Conservation (phyloP, 2,113 vertebrate species). For the Periophthalmodon schlosseri region DNA sequence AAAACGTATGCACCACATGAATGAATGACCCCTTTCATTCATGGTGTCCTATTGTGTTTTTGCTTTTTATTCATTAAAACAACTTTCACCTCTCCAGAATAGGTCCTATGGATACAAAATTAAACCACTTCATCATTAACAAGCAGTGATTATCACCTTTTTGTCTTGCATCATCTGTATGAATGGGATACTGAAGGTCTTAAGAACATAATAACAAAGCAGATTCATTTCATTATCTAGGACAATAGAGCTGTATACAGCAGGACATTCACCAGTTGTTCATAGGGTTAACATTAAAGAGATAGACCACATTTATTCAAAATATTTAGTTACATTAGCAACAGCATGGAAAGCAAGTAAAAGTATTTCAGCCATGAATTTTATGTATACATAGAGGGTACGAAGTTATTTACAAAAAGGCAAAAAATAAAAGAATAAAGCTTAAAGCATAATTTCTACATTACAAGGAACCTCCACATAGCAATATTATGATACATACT, state of each 20-base stretch:
- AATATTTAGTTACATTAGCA: neutral
- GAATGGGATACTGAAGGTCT: neutral
- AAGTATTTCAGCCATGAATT: neutral
- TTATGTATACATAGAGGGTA: neutral
- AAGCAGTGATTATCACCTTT: slow-evolving; percentile 13
- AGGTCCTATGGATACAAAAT: slow-evolving; percentile 4
- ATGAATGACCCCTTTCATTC: neutral
- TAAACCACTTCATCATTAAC: slow-evolving; percentile 25
- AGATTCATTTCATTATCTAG: neutral
- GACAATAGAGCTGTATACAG: neutral
- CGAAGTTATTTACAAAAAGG: too few species aligned
- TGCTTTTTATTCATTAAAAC: slow-evolving; percentile 6
- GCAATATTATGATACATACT: neutral
- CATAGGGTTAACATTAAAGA: neutral
- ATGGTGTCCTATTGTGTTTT: neutral
- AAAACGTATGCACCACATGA: neutral
- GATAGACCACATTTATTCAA: neutral
- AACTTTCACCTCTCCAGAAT: slow-evolving; percentile 9
- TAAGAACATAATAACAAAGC: neutral
- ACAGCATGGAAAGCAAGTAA: neutral
- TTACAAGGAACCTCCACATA: too few species aligned
- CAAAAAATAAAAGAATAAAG: too few species aligned
- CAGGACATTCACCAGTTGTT: neutral
- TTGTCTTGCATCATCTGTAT: neutral
- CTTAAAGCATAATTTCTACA: too few species aligned